These are phyloP conservation scores for Parnassius orleans DNA, from an alignment of 2,888 invertebrate genomes.

Conservation along the genomic window DNA sequence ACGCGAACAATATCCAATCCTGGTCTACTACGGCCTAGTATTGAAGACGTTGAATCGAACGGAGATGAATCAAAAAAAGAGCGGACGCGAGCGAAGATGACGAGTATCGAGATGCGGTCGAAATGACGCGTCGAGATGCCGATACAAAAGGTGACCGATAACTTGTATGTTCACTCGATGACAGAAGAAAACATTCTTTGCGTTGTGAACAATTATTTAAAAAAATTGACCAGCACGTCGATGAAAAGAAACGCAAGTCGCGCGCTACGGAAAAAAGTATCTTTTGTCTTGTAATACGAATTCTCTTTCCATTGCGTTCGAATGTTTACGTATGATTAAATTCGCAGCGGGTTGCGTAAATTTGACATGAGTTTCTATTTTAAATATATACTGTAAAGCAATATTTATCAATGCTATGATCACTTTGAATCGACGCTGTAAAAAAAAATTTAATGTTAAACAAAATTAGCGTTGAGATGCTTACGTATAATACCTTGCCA, in stretches of 20 bases:
- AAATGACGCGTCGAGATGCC: slow-evolving; percentile 64
- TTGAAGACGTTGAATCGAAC: slow-evolving; percentile 45
- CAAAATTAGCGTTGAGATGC: not conserved
- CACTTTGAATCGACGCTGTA: not conserved
- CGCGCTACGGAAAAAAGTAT: slow-evolving; percentile 8
- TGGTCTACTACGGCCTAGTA: slow-evolving; percentile 44
- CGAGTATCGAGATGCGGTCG: slow-evolving; percentile 42
- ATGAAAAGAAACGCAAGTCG: slow-evolving; percentile 44
- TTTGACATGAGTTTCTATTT: slow-evolving; percentile 5
- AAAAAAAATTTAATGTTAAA: not conserved
- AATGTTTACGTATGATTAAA: slow-evolving; percentile 18
- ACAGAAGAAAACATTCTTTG: slow-evolving; percentile 74
- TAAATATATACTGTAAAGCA: not conserved
- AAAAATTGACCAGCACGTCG: slow-evolving; percentile 62
- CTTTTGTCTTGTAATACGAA: slow-evolving; percentile 9
- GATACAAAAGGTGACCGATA: slow-evolving; percentile 78
- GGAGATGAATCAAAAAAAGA: slow-evolving; percentile 1
- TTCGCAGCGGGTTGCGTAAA: slow-evolving; percentile 20
- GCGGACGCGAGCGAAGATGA: slow-evolving; percentile 38
- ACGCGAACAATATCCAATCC: slow-evolving; percentile 57
- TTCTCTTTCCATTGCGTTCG: slow-evolving; percentile 5
- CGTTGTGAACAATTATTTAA: slow-evolving; percentile 54
- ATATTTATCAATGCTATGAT: not conserved
- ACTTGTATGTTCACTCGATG: slow-evolving; percentile 68
- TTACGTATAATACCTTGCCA: not conserved